These are phyloP conservation scores for Aphelocoma coerulescens DNA, from an alignment of 2,113 vertebrate species.

Conservation along the genomic window DNA sequence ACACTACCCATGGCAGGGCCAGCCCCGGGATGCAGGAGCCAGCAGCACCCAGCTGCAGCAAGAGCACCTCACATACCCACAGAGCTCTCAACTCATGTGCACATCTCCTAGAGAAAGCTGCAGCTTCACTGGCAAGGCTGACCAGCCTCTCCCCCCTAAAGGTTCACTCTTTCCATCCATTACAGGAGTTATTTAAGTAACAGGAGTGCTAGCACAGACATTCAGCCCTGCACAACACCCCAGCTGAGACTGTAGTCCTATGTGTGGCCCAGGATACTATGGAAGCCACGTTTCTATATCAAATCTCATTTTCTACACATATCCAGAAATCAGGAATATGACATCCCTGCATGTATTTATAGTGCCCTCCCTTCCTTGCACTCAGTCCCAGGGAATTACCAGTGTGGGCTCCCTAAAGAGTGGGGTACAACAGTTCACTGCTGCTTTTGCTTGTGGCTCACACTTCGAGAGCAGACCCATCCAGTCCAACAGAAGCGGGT, in stretches of 20 bases:
- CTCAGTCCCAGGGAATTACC: background rate
- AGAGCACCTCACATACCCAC: background rate
- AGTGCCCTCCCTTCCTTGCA: background rate
- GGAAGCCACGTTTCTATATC: background rate
- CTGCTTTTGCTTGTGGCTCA: background rate
- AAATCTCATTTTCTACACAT: background rate
- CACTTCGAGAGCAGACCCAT: background rate
- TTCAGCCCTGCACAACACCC: background rate
- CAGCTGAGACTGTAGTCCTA: background rate
- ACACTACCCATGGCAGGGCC: accelerated
- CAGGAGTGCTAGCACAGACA: background rate
- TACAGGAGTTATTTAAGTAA: background rate
- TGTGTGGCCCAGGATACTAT: accelerated
- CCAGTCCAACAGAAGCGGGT: background rate
- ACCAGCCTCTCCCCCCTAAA: background rate
- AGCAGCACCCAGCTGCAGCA: background rate
- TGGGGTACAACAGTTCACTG: background rate
- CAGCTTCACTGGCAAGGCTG: background rate
- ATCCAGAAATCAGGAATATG: background rate
- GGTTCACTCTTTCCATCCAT: background rate
- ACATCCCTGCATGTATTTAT: background rate
- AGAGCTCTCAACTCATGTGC: background rate
- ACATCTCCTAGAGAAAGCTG: background rate
- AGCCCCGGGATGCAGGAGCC: background rate
- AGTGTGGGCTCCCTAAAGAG: background rate